A percentile compares a stretch with the other conserved stretches of the same genome.
Evolutionary conservation across 2,797 vertebrate genomes (phyloP).

Genomic region (Paratrypauchen microcephalus): DNA sequence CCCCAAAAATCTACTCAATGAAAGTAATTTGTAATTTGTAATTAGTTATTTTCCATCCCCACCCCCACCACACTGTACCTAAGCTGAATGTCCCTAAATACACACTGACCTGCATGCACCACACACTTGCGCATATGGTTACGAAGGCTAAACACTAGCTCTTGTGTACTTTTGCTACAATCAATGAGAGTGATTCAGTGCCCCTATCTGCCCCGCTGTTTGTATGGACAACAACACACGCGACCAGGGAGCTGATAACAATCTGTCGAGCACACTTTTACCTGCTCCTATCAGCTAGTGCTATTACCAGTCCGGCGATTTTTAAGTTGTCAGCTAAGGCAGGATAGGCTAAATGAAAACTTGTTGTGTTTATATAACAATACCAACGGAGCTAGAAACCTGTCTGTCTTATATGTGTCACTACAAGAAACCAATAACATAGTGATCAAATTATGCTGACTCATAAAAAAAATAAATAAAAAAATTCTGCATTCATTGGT

Average conservation of each 20-base stretch:
- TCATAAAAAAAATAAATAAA: no score
- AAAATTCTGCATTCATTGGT: no score
- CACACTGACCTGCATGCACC: conserved; percentile 40
- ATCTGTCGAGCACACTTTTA: conserved; percentile 52
- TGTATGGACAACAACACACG: conserved; percentile 62
- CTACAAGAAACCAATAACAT: neutral
- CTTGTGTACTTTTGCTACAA: conserved; percentile 27
- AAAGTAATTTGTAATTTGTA: no score
- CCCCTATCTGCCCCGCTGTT: conserved; percentile 49
- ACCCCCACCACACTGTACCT: no score
- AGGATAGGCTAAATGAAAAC: conserved; percentile 20
- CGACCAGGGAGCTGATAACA: conserved; percentile 51
- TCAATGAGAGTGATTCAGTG: conserved; percentile 36
- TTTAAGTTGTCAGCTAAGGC: conserved; percentile 22
- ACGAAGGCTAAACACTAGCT: conserved; percentile 39
- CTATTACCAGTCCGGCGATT: conserved; percentile 19
- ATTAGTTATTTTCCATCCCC: no score
- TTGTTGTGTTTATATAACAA: conserved; percentile 40
- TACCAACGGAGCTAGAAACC: conserved; percentile 25
- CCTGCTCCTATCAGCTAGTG: conserved; percentile 24
- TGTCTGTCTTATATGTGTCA: conserved; percentile 23
- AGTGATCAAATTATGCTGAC: conserved; percentile 4
- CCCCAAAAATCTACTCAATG: no score
- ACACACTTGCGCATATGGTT: conserved; percentile 56
- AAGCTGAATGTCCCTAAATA: conserved; percentile 8